These are phyloP conservation scores for Microctenopoma lineatum DNA, from an alignment of 2,797 vertebrate species.

Conservation along the genomic window DNA sequence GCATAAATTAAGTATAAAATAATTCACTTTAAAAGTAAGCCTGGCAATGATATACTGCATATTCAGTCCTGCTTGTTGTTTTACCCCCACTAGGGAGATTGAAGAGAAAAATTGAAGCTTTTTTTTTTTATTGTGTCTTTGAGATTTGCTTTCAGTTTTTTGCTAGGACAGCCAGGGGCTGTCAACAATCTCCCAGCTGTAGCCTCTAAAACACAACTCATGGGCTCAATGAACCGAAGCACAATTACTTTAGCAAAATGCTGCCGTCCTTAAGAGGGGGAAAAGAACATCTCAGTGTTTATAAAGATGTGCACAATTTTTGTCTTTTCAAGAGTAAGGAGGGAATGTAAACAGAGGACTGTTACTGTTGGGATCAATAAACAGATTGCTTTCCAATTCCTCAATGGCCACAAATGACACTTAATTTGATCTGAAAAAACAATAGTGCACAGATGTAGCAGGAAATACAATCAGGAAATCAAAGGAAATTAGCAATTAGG, in stretches of 20 bases:
- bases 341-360: constrained; percentile 28
- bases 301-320: constrained; percentile 36
- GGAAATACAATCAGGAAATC: not conserved
- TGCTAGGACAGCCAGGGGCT: constrained; percentile 73
- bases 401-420: constrained; percentile 47
- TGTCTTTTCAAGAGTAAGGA: constrained; percentile 20
- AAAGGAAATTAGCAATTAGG: no score
- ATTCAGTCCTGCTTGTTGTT: constrained; percentile 42
- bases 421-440: constrained; percentile 33
- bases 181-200: constrained; percentile 76
- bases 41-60: constrained; percentile 8
- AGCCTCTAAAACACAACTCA: constrained; percentile 78
- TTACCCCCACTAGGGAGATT: constrained; percentile 46
- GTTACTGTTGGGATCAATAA: constrained; percentile 58
- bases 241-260: constrained; percentile 76
- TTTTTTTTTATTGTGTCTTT: constrained; percentile 67
- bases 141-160: constrained; percentile 66
- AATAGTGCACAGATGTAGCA: constrained; percentile 12
- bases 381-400: constrained; percentile 44
- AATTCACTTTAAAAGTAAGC: constrained; percentile 5
- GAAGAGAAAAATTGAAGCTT: constrained; percentile 55
- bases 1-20: constrained; percentile 11
- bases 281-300: constrained; percentile 53
- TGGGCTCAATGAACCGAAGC: constrained; percentile 78
- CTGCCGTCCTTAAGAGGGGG: constrained; percentile 49